Evolutionary conservation across 2,113 vertebrate species (phyloP).

Genomic region (Ibidorhyncha struthersii): DNA sequence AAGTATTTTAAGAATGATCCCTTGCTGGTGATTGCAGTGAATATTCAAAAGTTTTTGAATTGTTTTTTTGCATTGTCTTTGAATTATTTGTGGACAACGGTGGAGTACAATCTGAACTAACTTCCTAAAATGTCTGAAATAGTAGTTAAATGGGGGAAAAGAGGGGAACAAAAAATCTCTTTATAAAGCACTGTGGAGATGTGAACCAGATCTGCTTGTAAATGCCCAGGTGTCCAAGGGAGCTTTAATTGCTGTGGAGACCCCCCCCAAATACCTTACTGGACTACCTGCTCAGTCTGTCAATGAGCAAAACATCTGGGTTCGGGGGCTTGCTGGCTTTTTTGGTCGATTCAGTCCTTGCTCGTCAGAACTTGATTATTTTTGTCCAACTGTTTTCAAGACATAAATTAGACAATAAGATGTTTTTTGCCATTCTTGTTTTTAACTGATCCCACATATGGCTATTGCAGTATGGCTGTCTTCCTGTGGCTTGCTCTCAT

Average conservation of each 20-base stretch:
- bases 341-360: not conserved
- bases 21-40: not conserved
- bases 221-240: not conserved
- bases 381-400: not conserved
- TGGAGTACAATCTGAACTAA: not conserved
- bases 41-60: not conserved
- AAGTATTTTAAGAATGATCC: not conserved
- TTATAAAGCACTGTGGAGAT: not conserved
- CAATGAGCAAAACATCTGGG: not conserved
- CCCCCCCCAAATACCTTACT: not conserved
- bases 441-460: not conserved
- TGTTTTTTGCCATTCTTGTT: not conserved
- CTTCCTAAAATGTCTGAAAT: not conserved
- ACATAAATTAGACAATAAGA: not conserved
- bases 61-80: not conserved
- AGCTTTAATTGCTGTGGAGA: not conserved
- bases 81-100: not conserved
- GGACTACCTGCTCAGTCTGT: not conserved
- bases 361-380: not conserved
- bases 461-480: not conserved
- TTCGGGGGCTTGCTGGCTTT: not conserved
- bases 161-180: accelerated
- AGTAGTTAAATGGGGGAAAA: not conserved
- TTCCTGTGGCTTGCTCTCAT: not conserved
- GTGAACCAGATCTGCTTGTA: not conserved